A percentile compares a stretch with the other conserved stretches of the same genome.
Conservation (phyloP, 2,888 invertebrate genomes). For the Corbicula japonica region DNA sequence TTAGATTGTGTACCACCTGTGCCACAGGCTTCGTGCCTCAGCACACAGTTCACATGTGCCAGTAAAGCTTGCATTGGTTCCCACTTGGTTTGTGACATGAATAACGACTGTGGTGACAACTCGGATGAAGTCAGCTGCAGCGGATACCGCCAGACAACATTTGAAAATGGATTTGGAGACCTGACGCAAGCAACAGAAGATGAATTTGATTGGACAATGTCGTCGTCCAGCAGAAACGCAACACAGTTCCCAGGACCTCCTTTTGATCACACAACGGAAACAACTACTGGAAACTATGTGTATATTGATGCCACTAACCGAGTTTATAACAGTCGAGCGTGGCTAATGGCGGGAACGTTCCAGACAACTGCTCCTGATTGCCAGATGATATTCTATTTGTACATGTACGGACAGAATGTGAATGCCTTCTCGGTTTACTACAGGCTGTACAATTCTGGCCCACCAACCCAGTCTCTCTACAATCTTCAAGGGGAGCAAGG, state of each 20-base stretch:
- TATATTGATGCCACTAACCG: slow-evolving; percentile 77
- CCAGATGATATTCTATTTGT: slow-evolving; percentile 79
- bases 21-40: slow-evolving; percentile 58
- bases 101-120: slow-evolving; percentile 80
- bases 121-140: slow-evolving; percentile 77
- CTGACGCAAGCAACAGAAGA: slow-evolving; percentile 77
- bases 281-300: slow-evolving; percentile 76
- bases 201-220: slow-evolving; percentile 79
- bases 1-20: slow-evolving; percentile 73
- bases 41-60: slow-evolving; percentile 74
- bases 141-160: slow-evolving; percentile 72
- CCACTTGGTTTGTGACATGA: slow-evolving; percentile 75
- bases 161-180: slow-evolving; percentile 74
- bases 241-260: slow-evolving; percentile 73
- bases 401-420: slow-evolving; percentile 78
- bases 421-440: slow-evolving; percentile 76
- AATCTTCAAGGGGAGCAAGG: slow-evolving; percentile 75
- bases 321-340: slow-evolving; percentile 73
- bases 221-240: slow-evolving; percentile 51
- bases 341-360: slow-evolving; percentile 75
- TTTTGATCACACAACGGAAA: slow-evolving; percentile 79
- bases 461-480: slow-evolving; percentile 69
- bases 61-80: slow-evolving; percentile 78
- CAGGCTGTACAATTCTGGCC: slow-evolving; percentile 76
- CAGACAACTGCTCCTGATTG: slow-evolving; percentile 60